Conservation (phyloP, 2,113 vertebrate genomes). For the Hiodon alosoides region DNA sequence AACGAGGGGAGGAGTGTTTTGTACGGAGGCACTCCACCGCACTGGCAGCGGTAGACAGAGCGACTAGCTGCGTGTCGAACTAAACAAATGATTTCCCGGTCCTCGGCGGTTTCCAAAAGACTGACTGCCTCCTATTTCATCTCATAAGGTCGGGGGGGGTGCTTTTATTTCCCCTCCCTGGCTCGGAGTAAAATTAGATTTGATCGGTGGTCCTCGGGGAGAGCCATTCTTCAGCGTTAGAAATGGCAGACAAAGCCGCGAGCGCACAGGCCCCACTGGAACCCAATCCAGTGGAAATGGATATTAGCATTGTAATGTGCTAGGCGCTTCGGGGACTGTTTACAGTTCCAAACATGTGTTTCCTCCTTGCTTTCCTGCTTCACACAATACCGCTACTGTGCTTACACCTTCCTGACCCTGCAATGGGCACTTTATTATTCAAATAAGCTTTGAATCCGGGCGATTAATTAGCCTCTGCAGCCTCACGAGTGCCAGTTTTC, state of each 20-base stretch:
- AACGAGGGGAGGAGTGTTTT: constrained; percentile 4
- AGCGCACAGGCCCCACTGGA: constrained; percentile 27
- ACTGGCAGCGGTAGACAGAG: constrained; percentile 47
- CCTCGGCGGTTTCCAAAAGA: constrained; percentile 30
- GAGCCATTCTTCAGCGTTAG: constrained; percentile 42
- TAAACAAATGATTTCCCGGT: constrained; percentile 60
- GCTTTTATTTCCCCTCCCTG: constrained; percentile 39
- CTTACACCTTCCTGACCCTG: constrained; percentile 37
- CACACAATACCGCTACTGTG: constrained; percentile 21
- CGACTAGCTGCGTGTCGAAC: constrained; percentile 27
- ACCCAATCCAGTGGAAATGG: constrained; percentile 25
- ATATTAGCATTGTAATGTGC: constrained; percentile 27
- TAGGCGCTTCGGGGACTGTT: constrained; percentile 35
- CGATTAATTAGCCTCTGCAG: constrained; percentile 53
- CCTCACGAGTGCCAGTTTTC: constrained; percentile 33
- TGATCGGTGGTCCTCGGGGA: constrained; percentile 36
- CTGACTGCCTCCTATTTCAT: constrained; percentile 42
- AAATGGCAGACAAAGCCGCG: constrained; percentile 30
- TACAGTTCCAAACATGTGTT: constrained; percentile 34
- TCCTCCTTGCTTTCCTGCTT: constrained; percentile 41
- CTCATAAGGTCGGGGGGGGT: constrained; percentile 55
- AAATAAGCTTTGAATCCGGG: constrained; percentile 52
- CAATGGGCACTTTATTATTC: constrained; percentile 61
- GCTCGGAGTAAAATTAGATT: constrained; percentile 34
- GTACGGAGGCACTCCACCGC: constrained; percentile 26